Evolutionary conservation across 2,888 invertebrate genomes (phyloP), one percentile per base, ranked within the genome.

Genomic region (Spilosoma lubricipeda): DNA sequence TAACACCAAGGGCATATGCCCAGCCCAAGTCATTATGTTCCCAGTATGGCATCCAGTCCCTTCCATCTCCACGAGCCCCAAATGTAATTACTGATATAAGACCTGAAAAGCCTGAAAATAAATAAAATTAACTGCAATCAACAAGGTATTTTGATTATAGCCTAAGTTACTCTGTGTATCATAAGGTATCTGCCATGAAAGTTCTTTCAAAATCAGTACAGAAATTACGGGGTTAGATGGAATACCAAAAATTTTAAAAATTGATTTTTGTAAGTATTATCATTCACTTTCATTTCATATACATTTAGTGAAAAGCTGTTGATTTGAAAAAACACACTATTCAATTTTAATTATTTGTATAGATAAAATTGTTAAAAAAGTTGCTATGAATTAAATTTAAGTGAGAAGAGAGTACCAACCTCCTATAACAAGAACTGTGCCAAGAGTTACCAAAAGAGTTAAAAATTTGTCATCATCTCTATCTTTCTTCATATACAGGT

Each of bases 1-100:
- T 93, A 2, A 97, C 98, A 30, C 97, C 99, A 56, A 99, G 94
- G 1, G 98, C 99, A 93, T 97, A 99, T 0, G 99, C 98, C 99
- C 99, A 99, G 20, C 99, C 98, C 73, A 99, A 96, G 90, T 98
- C 98, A 93, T 99, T 99, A 90, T 99, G 98, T 87, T 99, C 98
- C 98, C 99, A 98, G 87, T 98, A 97, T 0, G 99, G 99, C 98
- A 99, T 98, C 98, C 99, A 99, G 88, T 98, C 98, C 81, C 99
- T 96, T 8, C 98, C 97, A 92, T 99, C 99, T 7, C 99, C 99
- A 90, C 98, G 97, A 0, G 98, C 97, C 59, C 99, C 99, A 93
- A 99, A 99, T 74, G 98, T 97, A 4, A 98, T 96, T 0, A 98
- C 97, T 0, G 98, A 97, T 87, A 99, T 97, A 3, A 98, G 96